Conservation (phyloP, 2,797 vertebrate genomes). For the Lemur catta region DNA sequence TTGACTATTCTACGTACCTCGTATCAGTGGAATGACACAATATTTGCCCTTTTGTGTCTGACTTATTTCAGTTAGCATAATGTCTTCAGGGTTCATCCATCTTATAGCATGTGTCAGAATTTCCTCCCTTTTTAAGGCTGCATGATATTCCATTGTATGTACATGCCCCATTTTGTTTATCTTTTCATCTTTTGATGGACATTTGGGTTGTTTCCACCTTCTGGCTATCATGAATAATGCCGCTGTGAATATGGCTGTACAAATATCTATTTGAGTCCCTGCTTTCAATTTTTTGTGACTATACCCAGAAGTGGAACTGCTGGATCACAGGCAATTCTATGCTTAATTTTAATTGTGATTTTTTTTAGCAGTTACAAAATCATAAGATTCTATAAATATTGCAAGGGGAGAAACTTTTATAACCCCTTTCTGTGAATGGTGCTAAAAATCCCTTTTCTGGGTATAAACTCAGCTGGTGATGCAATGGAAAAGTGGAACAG, state of each 20-base stretch:
- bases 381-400: background rate
- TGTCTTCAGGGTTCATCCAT: background rate
- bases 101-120: background rate
- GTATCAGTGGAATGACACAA: background rate
- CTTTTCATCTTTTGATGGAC: background rate
- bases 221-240: background rate
- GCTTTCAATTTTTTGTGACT: background rate
- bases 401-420: background rate
- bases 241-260: too few species aligned
- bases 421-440: background rate
- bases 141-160: background rate
- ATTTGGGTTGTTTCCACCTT: background rate
- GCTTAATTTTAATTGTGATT: background rate
- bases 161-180: background rate
- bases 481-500: background rate
- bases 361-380: background rate
- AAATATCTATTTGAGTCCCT: background rate
- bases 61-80: background rate
- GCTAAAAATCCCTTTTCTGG: background rate
- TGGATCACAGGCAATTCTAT: background rate
- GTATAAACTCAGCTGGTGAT: background rate
- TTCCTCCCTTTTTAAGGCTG: background rate
- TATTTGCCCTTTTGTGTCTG: background rate
- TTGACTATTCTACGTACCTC: background rate
- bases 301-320: background rate